Evolutionary conservation across 92 coral and sea anemone species (phyloP).

Genomic region (Palythoa grandiflora): DNA sequence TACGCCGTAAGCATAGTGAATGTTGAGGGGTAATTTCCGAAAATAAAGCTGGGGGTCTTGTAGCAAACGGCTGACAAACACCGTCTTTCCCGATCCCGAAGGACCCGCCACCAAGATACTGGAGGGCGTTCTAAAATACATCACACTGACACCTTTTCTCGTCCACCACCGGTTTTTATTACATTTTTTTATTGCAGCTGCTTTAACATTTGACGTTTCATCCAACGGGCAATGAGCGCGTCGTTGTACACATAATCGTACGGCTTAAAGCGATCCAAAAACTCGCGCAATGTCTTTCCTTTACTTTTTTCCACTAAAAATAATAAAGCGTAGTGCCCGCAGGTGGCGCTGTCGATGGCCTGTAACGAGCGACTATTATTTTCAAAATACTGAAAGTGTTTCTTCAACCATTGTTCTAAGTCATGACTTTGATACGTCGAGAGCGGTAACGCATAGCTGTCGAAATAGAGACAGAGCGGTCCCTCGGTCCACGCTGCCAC

Average conservation of each 20-base stretch:
- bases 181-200: background rate
- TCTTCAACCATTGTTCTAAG: no score
- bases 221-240: background rate
- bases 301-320: background rate
- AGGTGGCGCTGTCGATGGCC: conserved; percentile 7
- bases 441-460: no score
- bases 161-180: background rate
- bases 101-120: no score
- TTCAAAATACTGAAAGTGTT: no score
- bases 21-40: background rate
- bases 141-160: background rate
- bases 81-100: no score
- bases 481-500: no score
- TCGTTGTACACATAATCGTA: background rate
- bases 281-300: background rate
- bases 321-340: conserved; percentile 25
- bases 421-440: no score
- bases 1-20: conserved; percentile 15
- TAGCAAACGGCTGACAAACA: no score
- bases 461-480: no score
- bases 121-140: conserved; percentile 18
- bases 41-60: conserved; percentile 22
- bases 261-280: background rate
- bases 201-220: background rate
- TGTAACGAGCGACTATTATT: no score